These are phyloP conservation scores for Catagonus wagneri DNA, from an alignment of 2,113 vertebrate genomes.

Conservation along the genomic window DNA sequence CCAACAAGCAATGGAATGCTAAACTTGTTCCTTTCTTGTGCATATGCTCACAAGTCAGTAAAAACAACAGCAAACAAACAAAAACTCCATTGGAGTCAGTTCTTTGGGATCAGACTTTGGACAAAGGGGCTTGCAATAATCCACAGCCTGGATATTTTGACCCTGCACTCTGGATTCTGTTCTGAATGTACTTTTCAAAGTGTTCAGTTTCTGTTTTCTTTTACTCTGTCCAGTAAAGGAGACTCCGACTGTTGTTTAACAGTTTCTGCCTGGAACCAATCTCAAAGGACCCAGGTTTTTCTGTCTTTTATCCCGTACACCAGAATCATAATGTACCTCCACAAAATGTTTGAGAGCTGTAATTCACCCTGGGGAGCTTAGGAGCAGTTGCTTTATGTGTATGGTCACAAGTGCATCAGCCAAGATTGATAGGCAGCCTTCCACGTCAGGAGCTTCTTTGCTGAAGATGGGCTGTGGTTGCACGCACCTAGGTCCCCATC, in stretches of 20 bases:
- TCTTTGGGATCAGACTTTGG: conserved; percentile 37
- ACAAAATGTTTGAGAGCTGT: conserved; percentile 6
- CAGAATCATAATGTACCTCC: not conserved
- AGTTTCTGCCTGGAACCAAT: conserved; percentile 69
- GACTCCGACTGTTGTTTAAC: conserved; percentile 41
- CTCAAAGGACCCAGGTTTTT: conserved; percentile 39
- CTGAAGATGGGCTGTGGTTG: not conserved
- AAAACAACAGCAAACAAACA: not conserved
- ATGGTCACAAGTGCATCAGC: not conserved
- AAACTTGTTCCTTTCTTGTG: not conserved
- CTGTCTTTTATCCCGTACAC: not conserved
- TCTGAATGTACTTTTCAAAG: conserved; percentile 22
- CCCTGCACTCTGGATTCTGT: conserved; percentile 43
- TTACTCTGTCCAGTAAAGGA: conserved; percentile 60
- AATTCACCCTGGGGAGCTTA: not conserved
- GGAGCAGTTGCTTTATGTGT: not conserved
- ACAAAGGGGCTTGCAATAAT: not conserved
- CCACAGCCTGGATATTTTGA: not conserved
- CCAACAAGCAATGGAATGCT: not conserved
- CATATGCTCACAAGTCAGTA: not conserved
- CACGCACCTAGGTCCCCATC: not conserved
- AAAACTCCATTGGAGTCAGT: not conserved
- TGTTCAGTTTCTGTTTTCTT: conserved; percentile 63
- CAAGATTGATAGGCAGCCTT: not conserved
- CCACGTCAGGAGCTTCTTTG: not conserved